A percentile compares a stretch with the other conserved stretches of the same genome.
Evolutionary conservation across 2,113 vertebrate genomes (phyloP).

Genomic region (Onychostoma macrolepis): DNA sequence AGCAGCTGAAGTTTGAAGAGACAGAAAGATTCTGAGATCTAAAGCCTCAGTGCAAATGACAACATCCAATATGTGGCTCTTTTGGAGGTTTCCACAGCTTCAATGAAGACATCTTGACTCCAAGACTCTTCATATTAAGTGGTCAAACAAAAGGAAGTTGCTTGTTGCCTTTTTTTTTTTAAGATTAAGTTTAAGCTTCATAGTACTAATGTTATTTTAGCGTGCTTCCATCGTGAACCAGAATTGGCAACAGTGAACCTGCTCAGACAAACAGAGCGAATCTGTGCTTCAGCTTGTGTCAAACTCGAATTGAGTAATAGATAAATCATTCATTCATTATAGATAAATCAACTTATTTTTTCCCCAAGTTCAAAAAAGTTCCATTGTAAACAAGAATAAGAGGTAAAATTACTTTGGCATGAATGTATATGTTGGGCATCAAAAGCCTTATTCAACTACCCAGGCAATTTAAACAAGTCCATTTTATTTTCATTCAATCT

Average conservation of each 20-base stretch:
- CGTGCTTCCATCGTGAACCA: slow-evolving; percentile 5
- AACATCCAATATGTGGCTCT: background rate
- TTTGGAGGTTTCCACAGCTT: background rate
- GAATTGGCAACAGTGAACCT: background rate
- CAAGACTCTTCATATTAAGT: background rate
- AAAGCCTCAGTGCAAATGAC: background rate
- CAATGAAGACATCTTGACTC: background rate
- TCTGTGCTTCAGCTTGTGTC: slow-evolving; percentile 24
- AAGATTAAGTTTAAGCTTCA: slow-evolving; percentile 21
- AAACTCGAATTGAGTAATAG: background rate
- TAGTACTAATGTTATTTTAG: slow-evolving; percentile 8
- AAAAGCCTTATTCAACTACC: background rate
- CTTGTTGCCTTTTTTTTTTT: slow-evolving; percentile 21
- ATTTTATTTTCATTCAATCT: slow-evolving; percentile 42
- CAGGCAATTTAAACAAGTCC: slow-evolving; percentile 8
- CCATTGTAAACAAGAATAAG: background rate
- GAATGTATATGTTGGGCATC: background rate
- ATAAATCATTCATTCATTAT: background rate
- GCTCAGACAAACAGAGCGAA: slow-evolving; percentile 32
- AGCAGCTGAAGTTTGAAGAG: slow-evolving; percentile 8
- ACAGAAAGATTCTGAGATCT: background rate
- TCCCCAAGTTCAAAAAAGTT: background rate
- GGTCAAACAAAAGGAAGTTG: slow-evolving; percentile 7
- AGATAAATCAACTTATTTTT: background rate
- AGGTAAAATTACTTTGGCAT: background rate